Base-by-base conservation (phyloP, 2,888 invertebrate species). In the Pachycephus smyrnensis region DNA sequence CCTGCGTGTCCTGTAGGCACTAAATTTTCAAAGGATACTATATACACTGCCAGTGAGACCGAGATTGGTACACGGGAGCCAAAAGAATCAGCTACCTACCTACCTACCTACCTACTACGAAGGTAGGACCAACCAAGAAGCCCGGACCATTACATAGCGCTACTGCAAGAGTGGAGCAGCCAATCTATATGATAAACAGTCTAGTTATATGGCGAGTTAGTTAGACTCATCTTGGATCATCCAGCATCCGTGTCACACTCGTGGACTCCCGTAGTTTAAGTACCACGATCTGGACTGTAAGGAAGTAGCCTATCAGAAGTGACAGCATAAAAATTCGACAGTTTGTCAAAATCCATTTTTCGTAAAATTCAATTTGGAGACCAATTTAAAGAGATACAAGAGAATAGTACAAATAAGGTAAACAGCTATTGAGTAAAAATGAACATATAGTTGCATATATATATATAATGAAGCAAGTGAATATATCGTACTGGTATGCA, bases 151-250 rank as follows among this genome's bases (percentile, higher is more conserved):
- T 36, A 74, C 74, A 36, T 33, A 31, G 33, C 36, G 74, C 31
- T 35, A 15, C 73, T 73, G 35, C 74, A 11, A 77, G 73, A 75
- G 76, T 36, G 30, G 76, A 81, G 82, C 80, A 85, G 87, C 88
- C 89, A 90, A 90, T 90, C 89, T 90, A 89, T 90, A 90, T 89
- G 89, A 90, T 90, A 90, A 89, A 89, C 88, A 89, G 89, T 80
- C 86, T 83, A 85, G 86, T 88, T 88, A 82, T 83, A 82, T 75
- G 80, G 71, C 32, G 37, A 73, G 76, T 76, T 80, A 73, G 76
- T 75, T 75, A 76, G 79, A 55, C 55, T 55, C 55, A 55, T 55
- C 55, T 55, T 55, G 23, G 55, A 55, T 55, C 55, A 55, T 55
- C 81, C 69, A 78, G 80, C 77, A 86, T 83, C 82, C 83, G 84